phyloP scores from a whole-genome alignment of 2,113 vertebrate genomes.

The Apodemus speciosus region DNA sequence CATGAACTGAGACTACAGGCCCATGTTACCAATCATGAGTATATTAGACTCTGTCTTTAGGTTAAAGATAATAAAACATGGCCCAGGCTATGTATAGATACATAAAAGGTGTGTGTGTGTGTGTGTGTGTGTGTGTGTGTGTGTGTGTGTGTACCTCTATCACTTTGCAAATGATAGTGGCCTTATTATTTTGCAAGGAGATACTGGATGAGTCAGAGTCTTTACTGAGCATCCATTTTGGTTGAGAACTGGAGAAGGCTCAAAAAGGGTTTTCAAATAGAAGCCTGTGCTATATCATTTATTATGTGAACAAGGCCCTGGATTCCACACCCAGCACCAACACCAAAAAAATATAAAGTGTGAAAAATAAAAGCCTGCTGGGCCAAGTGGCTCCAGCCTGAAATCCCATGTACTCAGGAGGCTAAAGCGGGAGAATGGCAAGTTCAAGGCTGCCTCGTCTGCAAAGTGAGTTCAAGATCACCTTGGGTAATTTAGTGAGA shows the following conservation, averaged over 20 bases:
- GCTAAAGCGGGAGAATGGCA: neutral
- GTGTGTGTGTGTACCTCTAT: neutral
- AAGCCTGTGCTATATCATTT: neutral
- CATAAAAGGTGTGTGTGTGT: neutral
- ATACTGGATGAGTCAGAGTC: neutral
- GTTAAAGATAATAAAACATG: constrained; percentile 12
- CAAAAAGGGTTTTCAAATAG: neutral
- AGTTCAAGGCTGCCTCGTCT: neutral
- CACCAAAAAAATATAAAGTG: neutral
- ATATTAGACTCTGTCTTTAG: neutral
- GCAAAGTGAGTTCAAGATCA: neutral
- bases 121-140: no score
- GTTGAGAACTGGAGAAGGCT: neutral
- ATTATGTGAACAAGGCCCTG: neutral
- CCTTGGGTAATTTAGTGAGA: neutral
- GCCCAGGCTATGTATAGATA: neutral
- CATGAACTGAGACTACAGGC: neutral
- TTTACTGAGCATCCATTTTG: neutral
- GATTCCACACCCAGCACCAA: neutral
- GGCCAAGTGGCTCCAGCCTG: neutral
- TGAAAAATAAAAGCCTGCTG: neutral
- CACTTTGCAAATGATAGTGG: neutral
- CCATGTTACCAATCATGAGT: neutral
- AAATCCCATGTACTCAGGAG: neutral
- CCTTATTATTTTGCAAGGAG: neutral